A percentile compares a stretch with the other conserved stretches of the same genome.
These are phyloP conservation scores for Antheraea assamensis DNA, from an alignment of 2,888 invertebrate genomes.

Conservation along the genomic window DNA sequence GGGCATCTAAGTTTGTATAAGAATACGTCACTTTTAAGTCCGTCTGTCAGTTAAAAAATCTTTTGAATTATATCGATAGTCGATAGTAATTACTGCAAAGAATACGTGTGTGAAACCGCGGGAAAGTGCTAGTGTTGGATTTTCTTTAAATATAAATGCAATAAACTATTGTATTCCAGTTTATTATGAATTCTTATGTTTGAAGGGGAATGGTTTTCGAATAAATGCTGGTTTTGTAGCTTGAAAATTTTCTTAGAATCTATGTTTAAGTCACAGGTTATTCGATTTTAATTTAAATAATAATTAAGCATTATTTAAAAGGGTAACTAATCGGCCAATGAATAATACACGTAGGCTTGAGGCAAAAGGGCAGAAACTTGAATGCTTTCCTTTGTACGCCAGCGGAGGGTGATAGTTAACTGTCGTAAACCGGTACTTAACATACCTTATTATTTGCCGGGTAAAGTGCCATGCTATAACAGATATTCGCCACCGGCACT, in stretches of 20 bases:
- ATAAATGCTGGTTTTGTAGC: background rate
- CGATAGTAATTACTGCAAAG: background rate
- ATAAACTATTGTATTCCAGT: background rate
- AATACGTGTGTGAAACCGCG: no score
- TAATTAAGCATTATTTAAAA: background rate
- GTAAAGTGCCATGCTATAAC: constrained; percentile 1
- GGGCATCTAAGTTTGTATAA: no score
- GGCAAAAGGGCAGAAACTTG: constrained; percentile 35
- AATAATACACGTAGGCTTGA: constrained; percentile 18
- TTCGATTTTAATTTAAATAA: background rate
- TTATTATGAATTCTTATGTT: background rate
- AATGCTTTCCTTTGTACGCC: constrained; percentile 46
- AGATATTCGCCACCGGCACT: constrained; percentile 11
- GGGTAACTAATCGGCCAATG: background rate
- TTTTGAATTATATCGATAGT: no score
- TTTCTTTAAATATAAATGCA: background rate
- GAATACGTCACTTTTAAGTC: no score
- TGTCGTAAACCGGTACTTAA: constrained; percentile 24
- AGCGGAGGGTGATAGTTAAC: constrained; percentile 48
- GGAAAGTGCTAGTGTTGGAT: background rate
- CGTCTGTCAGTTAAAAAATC: no score
- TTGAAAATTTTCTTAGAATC: background rate
- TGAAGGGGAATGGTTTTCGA: background rate
- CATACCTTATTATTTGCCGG: constrained; percentile 6
- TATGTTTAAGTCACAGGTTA: background rate